Evolutionary conservation across 2,113 vertebrate genomes (phyloP), one percentile per base, ranked within the genome.

Genomic region (Climacteris rufus): DNA sequence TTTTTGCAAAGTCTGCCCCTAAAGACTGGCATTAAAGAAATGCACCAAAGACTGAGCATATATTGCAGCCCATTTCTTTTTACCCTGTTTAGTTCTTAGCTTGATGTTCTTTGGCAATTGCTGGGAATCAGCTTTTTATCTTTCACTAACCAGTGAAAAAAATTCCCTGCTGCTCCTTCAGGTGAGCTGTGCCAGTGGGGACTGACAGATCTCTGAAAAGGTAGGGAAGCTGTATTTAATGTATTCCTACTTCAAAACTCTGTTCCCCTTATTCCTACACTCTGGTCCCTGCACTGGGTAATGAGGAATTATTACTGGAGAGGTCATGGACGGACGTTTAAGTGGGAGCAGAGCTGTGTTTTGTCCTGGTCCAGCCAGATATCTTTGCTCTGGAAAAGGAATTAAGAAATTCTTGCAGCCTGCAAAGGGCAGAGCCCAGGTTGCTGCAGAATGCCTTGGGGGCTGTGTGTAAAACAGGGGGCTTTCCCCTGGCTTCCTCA

Each of bases 1-100:
- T 96, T 97, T 97, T 96, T 94, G 90, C 96, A 95, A 95, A 97
- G 96, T 93, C 96, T 95, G 96, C 94, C 95, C 96, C 96, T 96
- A 78, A 96, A 97, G 96, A 96, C 96, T 61, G 53, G 86, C 89
- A 96, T 96, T 96, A 97, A 95, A 96, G 80, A 96, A 92, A 76
- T 31, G 74, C 72, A 93, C 92, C 77, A 65, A 96, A 91, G 92
- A 84, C 71, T 71, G 86, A 96, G 57, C 86, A 31, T 93, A 64
- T 57, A 95, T 61, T 92, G 90, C 65, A 96, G 92, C 74, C 72
- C 76, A 69, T 89, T 96, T 96, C 80, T 95, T 95, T 95, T 93
- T 61, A 87, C 94, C 53, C 61, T 82, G 1, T 95, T 94, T 87
- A 93, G 57, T 95, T 92, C 90, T 93, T 93, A 94, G 83, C 70